Conservation (phyloP, 2,888 invertebrate species). For the Lapara coniferarum region DNA sequence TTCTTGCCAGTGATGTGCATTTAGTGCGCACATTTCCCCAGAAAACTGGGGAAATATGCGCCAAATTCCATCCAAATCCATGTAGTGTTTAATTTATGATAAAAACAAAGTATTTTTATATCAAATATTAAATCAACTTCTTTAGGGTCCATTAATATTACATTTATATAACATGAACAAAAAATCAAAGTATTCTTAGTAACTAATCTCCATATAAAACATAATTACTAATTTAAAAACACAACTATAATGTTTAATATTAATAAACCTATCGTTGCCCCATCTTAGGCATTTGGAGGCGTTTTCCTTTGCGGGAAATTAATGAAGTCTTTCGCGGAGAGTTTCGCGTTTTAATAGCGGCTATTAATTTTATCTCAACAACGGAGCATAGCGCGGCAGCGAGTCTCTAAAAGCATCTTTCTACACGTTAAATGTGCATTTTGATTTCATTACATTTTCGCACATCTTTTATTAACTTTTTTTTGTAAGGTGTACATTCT, state of each 20-base stretch:
- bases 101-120: not conserved
- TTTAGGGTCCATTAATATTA: too few relatives aligned
- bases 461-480: not conserved
- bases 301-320: slow-evolving; percentile 73
- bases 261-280: slow-evolving; percentile 76
- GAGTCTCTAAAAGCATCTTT: slow-evolving; percentile 37
- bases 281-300: slow-evolving; percentile 73
- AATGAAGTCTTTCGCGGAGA: slow-evolving; percentile 79
- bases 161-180: too few relatives aligned
- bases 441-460: slow-evolving; percentile 35
- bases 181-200: not conserved
- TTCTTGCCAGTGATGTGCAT: not conserved
- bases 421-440: slow-evolving; percentile 50
- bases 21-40: too few relatives aligned
- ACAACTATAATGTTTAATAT: slow-evolving; percentile 63
- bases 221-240: slow-evolving; percentile 31
- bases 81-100: not conserved
- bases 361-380: slow-evolving; percentile 81
- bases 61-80: too few relatives aligned
- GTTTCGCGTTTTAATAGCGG: slow-evolving; percentile 77
- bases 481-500: not conserved
- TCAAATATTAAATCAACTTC: too few relatives aligned
- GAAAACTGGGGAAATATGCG: too few relatives aligned
- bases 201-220: slow-evolving; percentile 7
- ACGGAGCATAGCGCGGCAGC: slow-evolving; percentile 54